These are phyloP conservation scores for Anoura caudifer DNA, from an alignment of 2,113 vertebrate species.

Conservation along the genomic window DNA sequence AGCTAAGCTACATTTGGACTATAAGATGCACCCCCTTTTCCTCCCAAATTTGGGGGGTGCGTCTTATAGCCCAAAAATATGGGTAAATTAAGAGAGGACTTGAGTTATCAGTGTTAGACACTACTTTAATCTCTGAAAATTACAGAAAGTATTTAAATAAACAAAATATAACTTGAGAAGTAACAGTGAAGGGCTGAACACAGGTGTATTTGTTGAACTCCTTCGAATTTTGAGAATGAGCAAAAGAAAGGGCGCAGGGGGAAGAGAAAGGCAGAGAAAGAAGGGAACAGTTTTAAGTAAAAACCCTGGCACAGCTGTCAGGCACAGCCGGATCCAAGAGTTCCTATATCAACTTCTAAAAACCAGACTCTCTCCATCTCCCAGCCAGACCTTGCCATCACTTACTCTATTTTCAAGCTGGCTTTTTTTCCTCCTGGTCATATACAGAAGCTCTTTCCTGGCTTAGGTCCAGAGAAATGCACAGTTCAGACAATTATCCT, in stretches of 20 bases:
- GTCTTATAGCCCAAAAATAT: too few species aligned
- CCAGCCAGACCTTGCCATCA: not conserved
- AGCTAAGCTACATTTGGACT: too few species aligned
- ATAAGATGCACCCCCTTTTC: too few species aligned
- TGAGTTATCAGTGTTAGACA: not conserved
- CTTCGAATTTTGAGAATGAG: not conserved
- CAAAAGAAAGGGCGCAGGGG: not conserved
- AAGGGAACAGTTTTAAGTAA: not conserved
- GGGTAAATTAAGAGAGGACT: not conserved
- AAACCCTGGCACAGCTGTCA: not conserved
- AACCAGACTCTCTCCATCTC: not conserved
- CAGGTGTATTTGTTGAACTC: not conserved
- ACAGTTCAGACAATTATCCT: not conserved
- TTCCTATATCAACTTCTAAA: not conserved
- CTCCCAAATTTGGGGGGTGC: too few species aligned
- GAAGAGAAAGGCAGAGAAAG: not conserved
- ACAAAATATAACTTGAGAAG: not conserved
- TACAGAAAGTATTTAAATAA: not conserved
- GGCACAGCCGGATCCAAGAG: too few species aligned
- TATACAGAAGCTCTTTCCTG: not conserved
- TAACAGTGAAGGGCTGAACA: not conserved
- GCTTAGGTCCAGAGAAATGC: not conserved
- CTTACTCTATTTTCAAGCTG: not conserved
- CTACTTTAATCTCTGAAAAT: not conserved
- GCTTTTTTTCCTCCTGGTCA: not conserved